A percentile compares a stretch with the other conserved stretches of the same genome.
Evolutionary conservation across 2,888 invertebrate species (phyloP).

Genomic region (Athalia cordata): DNA sequence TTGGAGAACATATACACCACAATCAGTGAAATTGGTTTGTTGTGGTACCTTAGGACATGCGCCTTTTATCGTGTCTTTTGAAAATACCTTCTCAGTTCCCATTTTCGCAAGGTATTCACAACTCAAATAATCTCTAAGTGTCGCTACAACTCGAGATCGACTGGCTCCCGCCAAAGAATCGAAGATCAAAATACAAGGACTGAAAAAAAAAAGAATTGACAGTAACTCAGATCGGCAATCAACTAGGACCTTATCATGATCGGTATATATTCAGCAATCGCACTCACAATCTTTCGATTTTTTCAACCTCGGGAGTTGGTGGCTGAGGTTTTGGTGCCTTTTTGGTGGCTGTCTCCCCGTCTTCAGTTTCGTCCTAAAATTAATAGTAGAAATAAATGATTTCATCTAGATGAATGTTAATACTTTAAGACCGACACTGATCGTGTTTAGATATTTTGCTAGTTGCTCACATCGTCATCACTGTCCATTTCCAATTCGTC

Average conservation of each 20-base stretch:
- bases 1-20: slow-evolving; percentile 95
- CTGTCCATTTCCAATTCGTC: slow-evolving; percentile 78
- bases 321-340: slow-evolving; percentile 77
- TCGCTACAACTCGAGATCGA: slow-evolving; percentile 89
- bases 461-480: slow-evolving; percentile 68
- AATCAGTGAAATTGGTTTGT: slow-evolving; percentile 97
- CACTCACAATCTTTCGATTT: slow-evolving; percentile 81
- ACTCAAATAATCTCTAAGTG: slow-evolving; percentile 92
- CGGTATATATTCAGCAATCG: background rate
- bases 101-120: slow-evolving; percentile 89
- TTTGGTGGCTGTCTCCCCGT: slow-evolving; percentile 72
- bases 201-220: slow-evolving; percentile 76
- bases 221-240: background rate
- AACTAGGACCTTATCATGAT: background rate
- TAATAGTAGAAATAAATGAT: background rate
- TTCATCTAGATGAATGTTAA: too few relatives aligned
- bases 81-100: slow-evolving; percentile 82
- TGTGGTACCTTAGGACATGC: slow-evolving; percentile 95
- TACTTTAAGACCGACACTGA: too few relatives aligned
- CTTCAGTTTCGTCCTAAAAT: slow-evolving; percentile 73
- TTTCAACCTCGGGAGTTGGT: slow-evolving; percentile 70
- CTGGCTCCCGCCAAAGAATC: slow-evolving; percentile 91
- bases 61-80: slow-evolving; percentile 90
- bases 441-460: background rate
- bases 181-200: slow-evolving; percentile 95